Conservation (phyloP, 1,140 invertebrate genomes). For the Lordiphosa stackelbergi region DNA sequence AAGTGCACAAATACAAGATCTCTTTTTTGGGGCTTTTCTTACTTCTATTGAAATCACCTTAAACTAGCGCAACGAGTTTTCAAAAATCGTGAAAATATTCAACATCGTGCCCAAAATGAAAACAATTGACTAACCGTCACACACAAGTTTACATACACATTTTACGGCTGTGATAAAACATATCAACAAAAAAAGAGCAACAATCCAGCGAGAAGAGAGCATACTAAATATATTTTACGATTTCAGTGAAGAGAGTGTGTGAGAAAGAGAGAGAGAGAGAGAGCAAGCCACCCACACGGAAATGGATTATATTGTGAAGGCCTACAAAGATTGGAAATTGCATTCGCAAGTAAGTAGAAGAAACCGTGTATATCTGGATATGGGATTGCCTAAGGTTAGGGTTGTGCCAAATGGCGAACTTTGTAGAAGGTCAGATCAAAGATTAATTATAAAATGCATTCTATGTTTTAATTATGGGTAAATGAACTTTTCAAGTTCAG, state of each 20-base stretch:
- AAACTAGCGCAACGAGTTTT: slow-evolving; percentile 9
- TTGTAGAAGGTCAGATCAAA: too few species aligned
- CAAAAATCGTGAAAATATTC: slow-evolving; percentile 28
- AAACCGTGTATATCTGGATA: slow-evolving; percentile 1
- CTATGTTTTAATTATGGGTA: too few species aligned
- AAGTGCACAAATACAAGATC: slow-evolving; percentile 48
- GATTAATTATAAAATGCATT: too few species aligned
- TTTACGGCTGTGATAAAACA: slow-evolving; percentile 30
- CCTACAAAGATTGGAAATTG: slow-evolving; percentile 76
- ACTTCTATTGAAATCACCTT: slow-evolving; percentile 11
- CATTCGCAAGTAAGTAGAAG: slow-evolving; percentile 66
- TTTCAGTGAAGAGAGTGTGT: slow-evolving; percentile 33
- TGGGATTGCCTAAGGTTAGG: slow-evolving; percentile 17
- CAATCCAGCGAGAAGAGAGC: slow-evolving; percentile 5
- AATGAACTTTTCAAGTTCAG: too few species aligned
- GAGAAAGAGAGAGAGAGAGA: slow-evolving; percentile 11
- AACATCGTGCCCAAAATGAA: slow-evolving; percentile 26
- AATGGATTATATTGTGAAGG: slow-evolving; percentile 76
- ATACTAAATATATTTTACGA: slow-evolving; percentile 44
- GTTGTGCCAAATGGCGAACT: slow-evolving; percentile 9
- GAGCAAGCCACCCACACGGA: slow-evolving; percentile 31
- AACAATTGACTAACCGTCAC: slow-evolving; percentile 24
- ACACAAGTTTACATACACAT: slow-evolving; percentile 16
- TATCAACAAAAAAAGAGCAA: slow-evolving; percentile 4
- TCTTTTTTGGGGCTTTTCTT: slow-evolving; percentile 18